These are phyloP conservation scores for Melanophora roralis DNA, from an alignment of 2,888 invertebrate genomes.

Conservation along the genomic window DNA sequence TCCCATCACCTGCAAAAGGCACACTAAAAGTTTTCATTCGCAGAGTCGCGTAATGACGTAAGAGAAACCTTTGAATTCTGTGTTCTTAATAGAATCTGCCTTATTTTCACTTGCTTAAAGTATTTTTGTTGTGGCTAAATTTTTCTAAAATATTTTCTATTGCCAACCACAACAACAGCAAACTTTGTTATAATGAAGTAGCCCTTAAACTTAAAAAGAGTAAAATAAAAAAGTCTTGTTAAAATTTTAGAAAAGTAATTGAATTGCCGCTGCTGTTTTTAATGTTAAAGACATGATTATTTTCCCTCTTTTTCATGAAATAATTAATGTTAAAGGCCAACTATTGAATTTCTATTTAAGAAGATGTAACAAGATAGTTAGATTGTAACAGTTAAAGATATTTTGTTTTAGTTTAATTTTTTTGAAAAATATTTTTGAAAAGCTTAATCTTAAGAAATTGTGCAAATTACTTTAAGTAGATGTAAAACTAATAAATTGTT, in stretches of 20 bases:
- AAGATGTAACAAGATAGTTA: not conserved
- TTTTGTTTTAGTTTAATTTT: not conserved
- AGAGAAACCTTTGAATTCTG: slow-evolving; percentile 25
- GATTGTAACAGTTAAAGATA: not conserved
- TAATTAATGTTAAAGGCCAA: not conserved
- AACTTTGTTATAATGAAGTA: not conserved
- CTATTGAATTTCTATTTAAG: slow-evolving; percentile 8
- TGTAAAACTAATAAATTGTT: slow-evolving; percentile 28
- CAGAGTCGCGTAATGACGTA: not conserved
- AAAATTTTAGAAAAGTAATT: slow-evolving; percentile 30
- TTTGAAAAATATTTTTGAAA: slow-evolving; percentile 6
- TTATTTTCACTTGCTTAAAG: slow-evolving; percentile 26
- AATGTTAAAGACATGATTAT: not conserved
- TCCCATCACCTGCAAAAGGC: not conserved
- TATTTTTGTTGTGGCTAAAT: not conserved
- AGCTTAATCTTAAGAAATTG: slow-evolving; percentile 1
- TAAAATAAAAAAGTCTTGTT: not conserved
- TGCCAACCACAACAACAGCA: not conserved
- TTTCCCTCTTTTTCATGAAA: not conserved
- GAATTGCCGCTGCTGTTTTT: slow-evolving; percentile 3
- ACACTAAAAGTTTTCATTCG: no score
- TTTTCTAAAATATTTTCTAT: slow-evolving; percentile 5
- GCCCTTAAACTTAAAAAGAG: no score
- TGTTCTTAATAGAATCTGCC: slow-evolving; percentile 27
- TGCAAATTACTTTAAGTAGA: not conserved